These are phyloP conservation scores for Peromyscus eremicus DNA, from an alignment of 2,797 vertebrate genomes.

Conservation along the genomic window DNA sequence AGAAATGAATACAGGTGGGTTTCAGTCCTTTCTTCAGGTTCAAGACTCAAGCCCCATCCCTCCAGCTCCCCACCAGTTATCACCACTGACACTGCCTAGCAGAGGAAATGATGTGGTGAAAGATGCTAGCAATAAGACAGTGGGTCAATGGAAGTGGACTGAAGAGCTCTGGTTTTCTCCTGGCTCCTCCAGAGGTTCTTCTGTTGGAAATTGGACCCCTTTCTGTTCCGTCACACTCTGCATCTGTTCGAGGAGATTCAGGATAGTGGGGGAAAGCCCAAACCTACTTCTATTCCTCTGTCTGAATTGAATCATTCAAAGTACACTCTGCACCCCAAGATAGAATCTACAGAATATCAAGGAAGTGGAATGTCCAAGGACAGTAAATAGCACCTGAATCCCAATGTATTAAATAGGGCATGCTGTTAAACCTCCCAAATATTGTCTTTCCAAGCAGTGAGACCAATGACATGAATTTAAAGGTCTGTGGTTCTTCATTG, in stretches of 20 bases:
- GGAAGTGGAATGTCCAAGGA: not conserved
- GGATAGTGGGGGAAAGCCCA: accelerated
- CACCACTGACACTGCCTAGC: not conserved
- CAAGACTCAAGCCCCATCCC: not conserved
- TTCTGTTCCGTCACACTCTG: accelerated
- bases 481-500: not conserved
- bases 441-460: not conserved
- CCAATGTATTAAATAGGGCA: not conserved
- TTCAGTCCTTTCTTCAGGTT: not conserved
- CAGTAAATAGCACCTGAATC: not conserved
- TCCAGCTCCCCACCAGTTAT: not conserved
- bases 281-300: not conserved
- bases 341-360: not conserved
- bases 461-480: not conserved
- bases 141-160: accelerated
- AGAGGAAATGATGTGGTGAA: no score
- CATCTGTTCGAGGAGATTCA: not conserved
- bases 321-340: not conserved
- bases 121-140: accelerated
- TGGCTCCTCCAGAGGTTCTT: not conserved
- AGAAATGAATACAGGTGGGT: not conserved
- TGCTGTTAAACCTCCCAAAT: not conserved
- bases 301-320: not conserved
- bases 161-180: not conserved
- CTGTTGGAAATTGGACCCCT: accelerated